These are phyloP conservation scores for Helogale parvula DNA, from an alignment of 2,113 vertebrate genomes.

Conservation along the genomic window DNA sequence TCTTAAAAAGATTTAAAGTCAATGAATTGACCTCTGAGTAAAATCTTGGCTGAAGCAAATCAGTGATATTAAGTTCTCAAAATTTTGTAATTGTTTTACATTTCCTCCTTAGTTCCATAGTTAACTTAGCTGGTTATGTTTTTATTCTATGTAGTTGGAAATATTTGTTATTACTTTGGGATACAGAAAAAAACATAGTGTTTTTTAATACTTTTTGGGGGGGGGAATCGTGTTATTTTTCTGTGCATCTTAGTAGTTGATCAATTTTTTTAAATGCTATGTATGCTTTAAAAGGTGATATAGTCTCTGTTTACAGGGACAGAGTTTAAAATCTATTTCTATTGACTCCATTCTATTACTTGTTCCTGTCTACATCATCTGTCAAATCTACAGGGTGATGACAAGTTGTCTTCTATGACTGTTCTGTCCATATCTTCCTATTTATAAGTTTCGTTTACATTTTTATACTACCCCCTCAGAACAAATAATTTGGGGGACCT, in stretches of 20 bases:
- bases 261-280: not conserved
- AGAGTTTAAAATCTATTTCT: not conserved
- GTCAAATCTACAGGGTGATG: not conserved
- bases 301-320: not conserved
- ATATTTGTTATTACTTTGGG: conserved; percentile 34
- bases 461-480: not conserved
- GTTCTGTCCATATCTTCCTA: not conserved
- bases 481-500: not conserved
- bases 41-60: conserved; percentile 6
- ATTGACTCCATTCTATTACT: not conserved
- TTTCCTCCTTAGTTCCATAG: conserved; percentile 28
- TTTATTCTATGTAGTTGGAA: not conserved
- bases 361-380: not conserved
- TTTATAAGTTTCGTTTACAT: not conserved
- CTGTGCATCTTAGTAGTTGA: not conserved
- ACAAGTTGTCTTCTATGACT: not conserved
- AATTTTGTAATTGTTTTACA: conserved; percentile 31
- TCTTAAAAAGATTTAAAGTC: not conserved
- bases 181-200: not conserved
- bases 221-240: not conserved
- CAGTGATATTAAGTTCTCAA: not conserved
- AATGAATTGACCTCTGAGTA: conserved; percentile 10
- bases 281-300: not conserved
- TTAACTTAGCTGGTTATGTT: not conserved
- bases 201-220: not conserved